Evolutionary conservation across 2,113 vertebrate genomes (phyloP).

Genomic region (Acanthisitta chloris): DNA sequence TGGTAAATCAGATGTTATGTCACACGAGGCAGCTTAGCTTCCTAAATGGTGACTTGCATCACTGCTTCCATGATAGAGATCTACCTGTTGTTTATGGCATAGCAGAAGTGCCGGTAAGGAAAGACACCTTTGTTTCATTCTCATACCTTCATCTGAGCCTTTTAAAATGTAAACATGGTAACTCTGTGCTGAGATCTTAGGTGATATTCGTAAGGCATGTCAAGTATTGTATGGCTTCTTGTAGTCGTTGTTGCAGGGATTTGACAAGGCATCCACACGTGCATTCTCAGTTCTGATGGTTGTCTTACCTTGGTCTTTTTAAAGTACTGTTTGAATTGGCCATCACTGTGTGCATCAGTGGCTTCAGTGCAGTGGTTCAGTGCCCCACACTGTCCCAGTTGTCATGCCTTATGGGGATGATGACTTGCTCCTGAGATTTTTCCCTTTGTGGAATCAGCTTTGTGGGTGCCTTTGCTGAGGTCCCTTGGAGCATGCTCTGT

Average conservation of each 20-base stretch:
- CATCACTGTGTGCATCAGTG: rapidly evolving
- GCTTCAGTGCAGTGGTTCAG: not conserved
- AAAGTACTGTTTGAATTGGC: not conserved
- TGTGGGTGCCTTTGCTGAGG: not conserved
- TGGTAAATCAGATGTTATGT: not conserved
- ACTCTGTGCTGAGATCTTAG: not conserved
- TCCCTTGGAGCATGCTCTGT: not conserved
- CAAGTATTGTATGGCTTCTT: not conserved
- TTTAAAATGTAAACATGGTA: not conserved
- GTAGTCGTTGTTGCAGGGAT: not conserved
- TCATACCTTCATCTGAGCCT: not conserved
- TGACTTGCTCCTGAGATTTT: not conserved
- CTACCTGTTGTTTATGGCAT: not conserved
- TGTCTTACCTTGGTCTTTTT: not conserved
- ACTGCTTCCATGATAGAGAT: not conserved
- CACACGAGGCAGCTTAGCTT: not conserved
- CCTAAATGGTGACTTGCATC: not conserved
- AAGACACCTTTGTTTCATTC: not conserved
- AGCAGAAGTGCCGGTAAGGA: not conserved
- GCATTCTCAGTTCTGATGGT: not conserved
- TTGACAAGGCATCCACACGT: rapidly evolving
- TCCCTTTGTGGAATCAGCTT: not conserved
- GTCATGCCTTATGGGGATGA: rapidly evolving
- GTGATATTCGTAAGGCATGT: not conserved
- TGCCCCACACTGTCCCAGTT: not conserved